These are phyloP conservation scores for Hirtodrosophila alboralis DNA, from an alignment of 2,888 invertebrate genomes.

Conservation along the genomic window DNA sequence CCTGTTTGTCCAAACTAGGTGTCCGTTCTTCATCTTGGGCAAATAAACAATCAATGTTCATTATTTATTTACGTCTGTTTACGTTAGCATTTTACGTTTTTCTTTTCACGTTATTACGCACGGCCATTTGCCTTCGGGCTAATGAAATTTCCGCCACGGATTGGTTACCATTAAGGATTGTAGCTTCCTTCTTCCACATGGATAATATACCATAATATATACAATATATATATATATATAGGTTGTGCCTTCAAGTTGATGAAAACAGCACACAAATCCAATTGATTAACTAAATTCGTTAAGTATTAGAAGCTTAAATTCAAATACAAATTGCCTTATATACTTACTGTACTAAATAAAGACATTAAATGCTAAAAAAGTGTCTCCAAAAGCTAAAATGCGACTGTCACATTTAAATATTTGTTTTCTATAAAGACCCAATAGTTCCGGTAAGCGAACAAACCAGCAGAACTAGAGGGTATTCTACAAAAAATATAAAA, in stretches of 20 bases:
- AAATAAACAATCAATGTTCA: constrained; percentile 80
- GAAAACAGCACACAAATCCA: constrained; percentile 49
- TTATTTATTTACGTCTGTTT: constrained; percentile 76
- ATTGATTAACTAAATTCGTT: constrained; percentile 54
- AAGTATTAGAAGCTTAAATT: constrained; percentile 32
- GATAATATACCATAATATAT: constrained; percentile 23
- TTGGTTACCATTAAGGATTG: constrained; percentile 54
- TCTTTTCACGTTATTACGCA: constrained; percentile 57
- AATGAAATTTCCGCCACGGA: constrained; percentile 59
- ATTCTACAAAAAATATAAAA: too few species aligned
- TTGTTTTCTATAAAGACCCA: too few species aligned
- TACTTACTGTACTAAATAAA: not conserved
- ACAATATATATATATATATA: constrained; percentile 5
- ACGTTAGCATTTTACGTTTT: constrained; percentile 66
- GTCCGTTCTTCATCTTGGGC: constrained; percentile 53
- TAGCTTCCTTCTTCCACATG: constrained; percentile 30
- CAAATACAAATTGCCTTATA: constrained; percentile 15
- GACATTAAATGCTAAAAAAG: too few species aligned
- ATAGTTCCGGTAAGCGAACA: too few species aligned
- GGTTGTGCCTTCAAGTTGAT: constrained; percentile 43
- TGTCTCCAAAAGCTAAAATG: too few species aligned
- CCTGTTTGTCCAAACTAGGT: constrained; percentile 25
- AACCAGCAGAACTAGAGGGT: too few species aligned
- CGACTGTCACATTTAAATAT: too few species aligned
- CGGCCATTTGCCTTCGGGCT: constrained; percentile 41